Evolutionary conservation across 1,140 invertebrate genomes (phyloP), one percentile per base, ranked within the genome.

Genomic region (Pollicipes pollicipes): DNA sequence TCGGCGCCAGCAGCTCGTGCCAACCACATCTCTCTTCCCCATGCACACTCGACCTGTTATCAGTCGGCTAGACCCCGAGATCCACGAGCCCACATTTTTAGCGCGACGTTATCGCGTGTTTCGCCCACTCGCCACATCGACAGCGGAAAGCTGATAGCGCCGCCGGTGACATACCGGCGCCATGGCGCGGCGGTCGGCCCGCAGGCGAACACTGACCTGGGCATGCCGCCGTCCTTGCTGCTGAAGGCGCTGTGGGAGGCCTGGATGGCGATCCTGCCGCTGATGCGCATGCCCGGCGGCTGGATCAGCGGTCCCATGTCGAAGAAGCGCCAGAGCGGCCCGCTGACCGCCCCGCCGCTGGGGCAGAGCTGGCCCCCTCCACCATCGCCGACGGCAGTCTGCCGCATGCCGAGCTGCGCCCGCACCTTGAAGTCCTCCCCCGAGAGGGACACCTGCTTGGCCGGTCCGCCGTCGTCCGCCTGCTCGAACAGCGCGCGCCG

Each of bases 281-380:
- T 58, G 45, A 70, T 30, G 17, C 45, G 30, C 71, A 35, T 70
- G 26, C 45, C 27, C 26, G 71, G 30, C 30, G 32, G 30, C 71
- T 67, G 31, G 30, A 30, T 58, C 67, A 70, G 63, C 28, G 30
- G 71, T 26, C 63, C 71, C n/a, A 21, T 21, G 45, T 58, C 45
- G 45, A 58, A 58, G 68, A 70, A 72, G 28, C 28, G 70, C 72
- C 68, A 32, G 67, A 45, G 26, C 28, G 63, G 24, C 28, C 66
- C 68, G 63, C 64, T 68, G 31, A 26, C 68, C 45, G 32, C 32
- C 30, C n/a, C 68, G 64, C 70, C 27, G 26, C 31, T 27, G 30
- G 31, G 45, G 45, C 45, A 58, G 13, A 58, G 8, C 45, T 58
- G 45, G 2, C 45, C 45, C 13, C 24, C 45, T 58, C 45, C 45